phyloP scores from a whole-genome alignment of 1,140 invertebrate genomes.

The Thaumatotibia leucotreta region DNA sequence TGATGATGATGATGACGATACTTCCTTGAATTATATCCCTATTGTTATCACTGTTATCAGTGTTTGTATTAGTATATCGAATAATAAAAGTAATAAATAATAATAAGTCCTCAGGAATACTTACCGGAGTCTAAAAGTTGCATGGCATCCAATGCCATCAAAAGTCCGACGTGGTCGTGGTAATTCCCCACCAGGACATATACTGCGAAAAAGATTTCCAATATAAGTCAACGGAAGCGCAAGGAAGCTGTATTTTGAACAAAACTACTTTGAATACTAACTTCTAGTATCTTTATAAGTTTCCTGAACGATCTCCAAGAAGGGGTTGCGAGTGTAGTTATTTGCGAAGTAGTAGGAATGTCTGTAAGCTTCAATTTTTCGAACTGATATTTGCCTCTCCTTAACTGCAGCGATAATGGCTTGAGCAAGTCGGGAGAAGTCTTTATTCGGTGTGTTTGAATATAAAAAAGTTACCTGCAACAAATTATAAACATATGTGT shows the following conservation, averaged over 20 bases:
- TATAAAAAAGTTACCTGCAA: slow-evolving; percentile 85
- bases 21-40: too few species aligned
- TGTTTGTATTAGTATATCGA: too few species aligned
- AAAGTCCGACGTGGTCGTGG: slow-evolving; percentile 89
- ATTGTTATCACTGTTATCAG: too few species aligned
- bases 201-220: slow-evolving; percentile 80
- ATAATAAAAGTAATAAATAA: too few species aligned
- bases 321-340: slow-evolving; percentile 87
- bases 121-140: slow-evolving; percentile 89
- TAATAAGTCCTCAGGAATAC: too few species aligned
- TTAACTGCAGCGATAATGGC: slow-evolving; percentile 84
- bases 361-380: slow-evolving; percentile 74
- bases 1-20: too few species aligned
- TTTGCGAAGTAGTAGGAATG: slow-evolving; percentile 84
- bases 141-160: slow-evolving; percentile 88
- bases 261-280: slow-evolving; percentile 58
- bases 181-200: slow-evolving; percentile 94
- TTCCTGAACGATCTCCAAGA: slow-evolving; percentile 84
- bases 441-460: slow-evolving; percentile 82
- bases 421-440: slow-evolving; percentile 84
- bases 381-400: slow-evolving; percentile 82
- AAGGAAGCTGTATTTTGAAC: slow-evolving; percentile 18
- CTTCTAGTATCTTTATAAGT: slow-evolving; percentile 88
- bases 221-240: background rate
- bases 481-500: slow-evolving; percentile 3